Percentiles rank a stretch among this genome's conserved stretches.
phyloP scores from a whole-genome alignment of 2,888 invertebrate species.

The Dione juno region DNA sequence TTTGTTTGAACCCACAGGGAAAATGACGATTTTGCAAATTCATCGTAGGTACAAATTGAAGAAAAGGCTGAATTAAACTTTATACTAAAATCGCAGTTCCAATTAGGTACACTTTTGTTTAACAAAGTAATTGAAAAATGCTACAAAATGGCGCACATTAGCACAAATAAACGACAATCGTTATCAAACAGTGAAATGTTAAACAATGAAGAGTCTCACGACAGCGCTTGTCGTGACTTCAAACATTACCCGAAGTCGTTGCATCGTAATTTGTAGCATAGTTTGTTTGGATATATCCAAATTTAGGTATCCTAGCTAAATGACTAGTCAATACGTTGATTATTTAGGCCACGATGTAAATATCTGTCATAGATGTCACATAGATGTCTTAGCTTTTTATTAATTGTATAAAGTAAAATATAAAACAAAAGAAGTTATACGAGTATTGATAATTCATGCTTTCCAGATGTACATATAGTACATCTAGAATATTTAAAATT shows the following conservation, averaged over 20 bases:
- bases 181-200: constrained; percentile 9
- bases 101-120: neutral
- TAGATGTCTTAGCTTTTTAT: neutral
- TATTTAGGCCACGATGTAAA: constrained; percentile 5
- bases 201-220: constrained; percentile 31
- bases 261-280: constrained; percentile 16
- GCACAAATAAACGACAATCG: constrained; percentile 23
- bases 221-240: constrained; percentile 28
- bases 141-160: constrained; percentile 7
- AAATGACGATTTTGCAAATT: too few relatives aligned
- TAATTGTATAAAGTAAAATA: neutral
- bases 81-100: neutral
- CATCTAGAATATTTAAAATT: too few relatives aligned
- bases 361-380: too few relatives aligned
- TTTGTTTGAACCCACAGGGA: too few relatives aligned
- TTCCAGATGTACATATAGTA: too few relatives aligned
- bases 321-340: constrained; percentile 5
- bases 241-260: constrained; percentile 2
- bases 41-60: neutral
- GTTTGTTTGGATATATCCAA: constrained; percentile 6
- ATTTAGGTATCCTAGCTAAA: constrained; percentile 1
- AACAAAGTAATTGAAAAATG: neutral
- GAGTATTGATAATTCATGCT: too few relatives aligned
- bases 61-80: neutral
- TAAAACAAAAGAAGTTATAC: too few relatives aligned